Conservation (phyloP, 2,888 invertebrate genomes). For the Synergus laeviventris region DNA sequence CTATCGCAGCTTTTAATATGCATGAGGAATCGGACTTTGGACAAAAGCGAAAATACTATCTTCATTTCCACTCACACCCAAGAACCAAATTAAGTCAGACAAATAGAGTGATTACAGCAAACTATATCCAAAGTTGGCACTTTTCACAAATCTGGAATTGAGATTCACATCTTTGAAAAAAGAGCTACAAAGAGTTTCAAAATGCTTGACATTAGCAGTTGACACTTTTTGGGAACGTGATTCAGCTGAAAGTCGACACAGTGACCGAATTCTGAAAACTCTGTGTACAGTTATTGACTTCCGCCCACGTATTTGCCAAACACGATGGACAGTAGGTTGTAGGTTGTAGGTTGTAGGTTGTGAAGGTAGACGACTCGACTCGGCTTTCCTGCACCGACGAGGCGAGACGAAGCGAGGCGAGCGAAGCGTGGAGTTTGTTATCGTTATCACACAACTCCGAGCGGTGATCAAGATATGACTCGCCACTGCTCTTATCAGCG, state of each 20-base stretch:
- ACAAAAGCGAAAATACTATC: constrained; percentile 7
- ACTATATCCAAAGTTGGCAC: background rate
- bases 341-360: constrained; percentile 38
- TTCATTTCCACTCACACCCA: constrained; percentile 17
- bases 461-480: constrained; percentile 70
- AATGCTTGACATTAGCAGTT: background rate
- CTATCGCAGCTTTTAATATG: constrained; percentile 32
- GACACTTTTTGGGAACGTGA: background rate
- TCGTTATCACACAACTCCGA: constrained; percentile 49
- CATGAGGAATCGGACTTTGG: constrained; percentile 37
- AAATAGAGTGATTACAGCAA: background rate
- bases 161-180: background rate
- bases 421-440: constrained; percentile 51
- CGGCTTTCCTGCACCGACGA: constrained; percentile 46
- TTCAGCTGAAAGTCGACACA: constrained; percentile 20
- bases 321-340: constrained; percentile 31
- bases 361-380: constrained; percentile 35
- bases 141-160: background rate
- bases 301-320: constrained; percentile 35
- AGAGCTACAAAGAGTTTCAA: too few species aligned
- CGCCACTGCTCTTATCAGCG: constrained; percentile 57
- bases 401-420: constrained; percentile 63
- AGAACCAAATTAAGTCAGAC: background rate
- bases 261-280: constrained; percentile 31
- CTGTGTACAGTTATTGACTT: constrained; percentile 20